Percentiles rank a stretch among this genome's conserved stretches.
Evolutionary conservation across 2,113 vertebrate genomes (phyloP).

Genomic region (Urocitellus parryii): DNA sequence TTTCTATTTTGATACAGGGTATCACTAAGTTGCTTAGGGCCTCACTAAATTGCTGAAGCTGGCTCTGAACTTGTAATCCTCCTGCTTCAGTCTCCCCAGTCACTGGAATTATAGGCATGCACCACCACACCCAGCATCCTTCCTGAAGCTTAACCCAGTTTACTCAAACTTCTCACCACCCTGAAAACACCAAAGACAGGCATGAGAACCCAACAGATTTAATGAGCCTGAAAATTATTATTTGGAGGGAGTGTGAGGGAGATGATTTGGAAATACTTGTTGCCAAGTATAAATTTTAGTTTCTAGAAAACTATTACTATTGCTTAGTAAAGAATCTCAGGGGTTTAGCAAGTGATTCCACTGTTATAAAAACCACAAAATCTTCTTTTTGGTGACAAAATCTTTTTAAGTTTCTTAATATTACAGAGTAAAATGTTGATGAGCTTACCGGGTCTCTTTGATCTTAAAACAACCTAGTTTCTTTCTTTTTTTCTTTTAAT

Average conservation of each 20-base stretch:
- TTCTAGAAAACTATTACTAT: slow-evolving; percentile 34
- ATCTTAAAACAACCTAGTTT: neutral
- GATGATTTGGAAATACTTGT: neutral
- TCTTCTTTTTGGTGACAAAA: neutral
- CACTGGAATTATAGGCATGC: no score
- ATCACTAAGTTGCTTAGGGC: no score
- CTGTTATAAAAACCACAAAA: slow-evolving; percentile 48
- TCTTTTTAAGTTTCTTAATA: slow-evolving; percentile 35
- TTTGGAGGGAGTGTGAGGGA: neutral
- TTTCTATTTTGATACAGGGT: no score
- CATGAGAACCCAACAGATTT: slow-evolving; percentile 31
- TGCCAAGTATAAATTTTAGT: slow-evolving; percentile 52
- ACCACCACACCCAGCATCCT: neutral
- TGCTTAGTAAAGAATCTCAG: slow-evolving; percentile 62
- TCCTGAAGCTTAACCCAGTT: neutral
- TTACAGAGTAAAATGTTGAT: neutral
- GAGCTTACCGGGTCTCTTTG: neutral
- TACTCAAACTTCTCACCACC: slow-evolving; percentile 20
- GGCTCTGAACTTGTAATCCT: no score
- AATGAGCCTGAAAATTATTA: slow-evolving; percentile 57
- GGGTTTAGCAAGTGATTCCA: neutral
- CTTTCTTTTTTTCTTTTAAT: neutral
- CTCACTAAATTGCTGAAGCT: no score
- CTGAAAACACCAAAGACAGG: slow-evolving; percentile 21
- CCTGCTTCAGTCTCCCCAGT: no score